A percentile compares a stretch with the other conserved stretches of the same genome.
Conservation (phyloP, 2,113 vertebrate species). For the Elephantulus edwardii region DNA sequence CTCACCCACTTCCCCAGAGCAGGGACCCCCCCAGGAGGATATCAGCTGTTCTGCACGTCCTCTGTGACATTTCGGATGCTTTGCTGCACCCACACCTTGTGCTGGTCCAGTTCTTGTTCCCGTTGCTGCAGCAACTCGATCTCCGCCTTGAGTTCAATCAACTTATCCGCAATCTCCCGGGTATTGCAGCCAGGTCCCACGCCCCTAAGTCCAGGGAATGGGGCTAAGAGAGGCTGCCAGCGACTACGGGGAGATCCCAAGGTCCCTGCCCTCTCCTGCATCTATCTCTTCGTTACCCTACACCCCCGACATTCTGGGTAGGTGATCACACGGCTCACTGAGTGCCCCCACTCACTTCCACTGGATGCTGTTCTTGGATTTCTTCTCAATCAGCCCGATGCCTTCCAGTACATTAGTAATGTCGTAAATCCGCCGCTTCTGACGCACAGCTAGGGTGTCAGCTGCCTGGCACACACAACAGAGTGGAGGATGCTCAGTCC, state of each 20-base stretch:
- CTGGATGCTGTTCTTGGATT: slow-evolving; percentile 99
- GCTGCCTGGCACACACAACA: slow-evolving; percentile 89
- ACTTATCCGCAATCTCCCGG: slow-evolving; percentile 96
- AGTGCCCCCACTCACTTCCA: slow-evolving; percentile 93
- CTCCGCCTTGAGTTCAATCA: slow-evolving; percentile 98
- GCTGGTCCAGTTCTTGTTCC: slow-evolving; percentile 96
- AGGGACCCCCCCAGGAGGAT: slow-evolving; percentile 87
- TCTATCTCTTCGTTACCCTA: slow-evolving; percentile 2
- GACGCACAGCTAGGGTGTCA: slow-evolving; percentile 96
- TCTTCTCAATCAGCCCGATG: slow-evolving; percentile 98
- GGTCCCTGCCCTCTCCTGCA: background rate
- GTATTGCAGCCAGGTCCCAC: slow-evolving; percentile 99
- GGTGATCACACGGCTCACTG: background rate
- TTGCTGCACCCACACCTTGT: slow-evolving; percentile 98
- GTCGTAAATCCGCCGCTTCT: slow-evolving; percentile 98
- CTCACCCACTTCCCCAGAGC: slow-evolving; percentile 16
- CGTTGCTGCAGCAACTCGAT: slow-evolving; percentile 94
- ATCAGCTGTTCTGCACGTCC: slow-evolving; percentile 97
- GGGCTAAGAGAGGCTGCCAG: background rate
- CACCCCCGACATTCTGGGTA: background rate
- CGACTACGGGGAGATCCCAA: background rate
- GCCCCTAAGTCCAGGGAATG: slow-evolving; percentile 84
- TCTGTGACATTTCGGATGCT: slow-evolving; percentile 99
- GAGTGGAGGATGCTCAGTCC: background rate
- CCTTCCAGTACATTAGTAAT: slow-evolving; percentile 99